These are phyloP conservation scores for Cyrtodaria siliqua DNA, from an alignment of 2,888 invertebrate genomes.

Conservation along the genomic window DNA sequence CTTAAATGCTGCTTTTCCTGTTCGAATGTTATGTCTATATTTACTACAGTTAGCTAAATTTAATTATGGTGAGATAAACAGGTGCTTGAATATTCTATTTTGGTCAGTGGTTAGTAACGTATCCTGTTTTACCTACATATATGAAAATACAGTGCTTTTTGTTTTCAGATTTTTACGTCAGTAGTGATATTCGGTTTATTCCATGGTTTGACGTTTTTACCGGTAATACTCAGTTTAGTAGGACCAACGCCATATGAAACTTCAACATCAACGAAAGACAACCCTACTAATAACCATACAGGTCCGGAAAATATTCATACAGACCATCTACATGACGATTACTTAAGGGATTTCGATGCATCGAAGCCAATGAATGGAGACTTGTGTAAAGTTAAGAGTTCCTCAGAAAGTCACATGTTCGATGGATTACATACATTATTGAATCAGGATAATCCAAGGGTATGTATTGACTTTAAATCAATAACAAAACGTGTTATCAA, in stretches of 20 bases:
- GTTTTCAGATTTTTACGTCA: conserved; percentile 89
- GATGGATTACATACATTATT: conserved; percentile 3
- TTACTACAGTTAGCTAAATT: too few species aligned
- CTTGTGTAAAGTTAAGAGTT: neutral
- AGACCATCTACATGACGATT: neutral
- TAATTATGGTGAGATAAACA: too few species aligned
- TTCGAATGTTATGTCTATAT: too few species aligned
- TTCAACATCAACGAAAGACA: neutral
- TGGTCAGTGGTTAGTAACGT: too few species aligned
- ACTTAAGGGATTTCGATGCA: neutral
- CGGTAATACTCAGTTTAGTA: conserved; percentile 91
- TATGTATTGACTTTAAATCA: neutral
- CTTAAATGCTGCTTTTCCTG: too few species aligned
- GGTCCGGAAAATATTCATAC: neutral
- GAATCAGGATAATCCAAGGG: neutral
- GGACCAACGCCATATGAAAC: conserved; percentile 88
- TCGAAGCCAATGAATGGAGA: too few species aligned
- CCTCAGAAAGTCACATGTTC: conserved; percentile 8
- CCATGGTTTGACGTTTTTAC: conserved; percentile 91
- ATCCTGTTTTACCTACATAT: too few species aligned
- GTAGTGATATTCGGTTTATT: conserved; percentile 93
- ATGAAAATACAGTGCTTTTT: too few species aligned
- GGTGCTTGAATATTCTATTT: too few species aligned
- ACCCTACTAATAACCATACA: neutral
- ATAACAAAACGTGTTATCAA: too few species aligned